Evolutionary conservation across 37 sponge, comb jelly and placozoan species (phyloP), one percentile per base, ranked within the genome.

Genomic region (Halisarca cf. caerulea): DNA sequence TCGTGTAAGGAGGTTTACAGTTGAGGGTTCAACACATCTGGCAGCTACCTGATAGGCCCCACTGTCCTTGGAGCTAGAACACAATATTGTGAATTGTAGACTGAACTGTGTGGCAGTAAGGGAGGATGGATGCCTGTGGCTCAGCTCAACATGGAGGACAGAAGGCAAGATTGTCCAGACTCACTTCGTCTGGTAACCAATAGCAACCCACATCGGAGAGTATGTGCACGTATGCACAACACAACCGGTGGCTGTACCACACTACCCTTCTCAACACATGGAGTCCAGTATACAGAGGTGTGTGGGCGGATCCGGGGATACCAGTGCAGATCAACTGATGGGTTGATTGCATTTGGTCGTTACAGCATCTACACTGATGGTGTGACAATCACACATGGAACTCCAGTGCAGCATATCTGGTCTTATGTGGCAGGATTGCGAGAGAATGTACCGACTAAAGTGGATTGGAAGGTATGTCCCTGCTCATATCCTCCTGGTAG

Each of bases 361-460:
- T 23, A n/a, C 7, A 28, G 30, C 25, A 30, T n/a, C 6, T 62
- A 62, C 15, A 28, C 64, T 30, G 64, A 62, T 62, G 64, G 64
- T 62, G 64, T 62, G 30, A 28, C 64, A 62, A 15, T 62, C 6
- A 62, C 64, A 6, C 64, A 15, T 15, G 64, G 64, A 20, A 20
- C 64, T 30, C 64, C 64, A 20, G 30, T n/a, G 18, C 25, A 62
- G n/a, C 64, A 62, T 62, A 15, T 62, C 30, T 62, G 64, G 64
- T 62, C 64, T 30, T 62, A 62, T 62, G 64, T 62, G 30, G 64
- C 64, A 62, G 64, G 64, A 62, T n/a, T 62, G 64, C 4, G 25
- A 7, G 64, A 62, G 15, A 30, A n/a, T 30, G 18, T 20, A 62
- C 30, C 15, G 18, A n/a, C 64, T 30, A 47, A 11, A 47, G 51